Percentiles rank a stretch among this genome's conserved stretches.
Evolutionary conservation across 2,888 invertebrate genomes (phyloP).

Genomic region (Sipha maydis): DNA sequence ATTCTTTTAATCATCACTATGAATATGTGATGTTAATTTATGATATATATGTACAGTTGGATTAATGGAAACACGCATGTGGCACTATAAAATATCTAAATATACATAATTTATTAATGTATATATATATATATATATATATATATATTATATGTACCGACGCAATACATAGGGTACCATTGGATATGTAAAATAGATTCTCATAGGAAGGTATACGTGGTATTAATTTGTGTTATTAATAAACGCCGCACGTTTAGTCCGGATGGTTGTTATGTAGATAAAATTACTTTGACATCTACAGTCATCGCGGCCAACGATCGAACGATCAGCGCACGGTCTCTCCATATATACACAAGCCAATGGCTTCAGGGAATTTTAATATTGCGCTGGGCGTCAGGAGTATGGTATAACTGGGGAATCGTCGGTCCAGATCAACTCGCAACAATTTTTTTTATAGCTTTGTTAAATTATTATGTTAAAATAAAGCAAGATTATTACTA

Average conservation of each 20-base stretch:
- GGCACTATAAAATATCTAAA: neutral
- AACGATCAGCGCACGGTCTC: neutral
- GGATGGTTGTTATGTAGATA: slow-evolving; percentile 7
- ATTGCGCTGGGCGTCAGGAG: too few species aligned
- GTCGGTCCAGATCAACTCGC: too few species aligned
- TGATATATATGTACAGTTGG: neutral
- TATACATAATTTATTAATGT: too few species aligned
- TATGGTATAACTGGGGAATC: too few species aligned
- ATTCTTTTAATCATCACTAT: too few species aligned
- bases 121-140: too few species aligned
- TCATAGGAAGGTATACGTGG: neutral
- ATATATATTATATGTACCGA: too few species aligned
- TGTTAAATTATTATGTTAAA: neutral
- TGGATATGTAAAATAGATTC: slow-evolving; percentile 30
- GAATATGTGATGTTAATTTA: too few species aligned
- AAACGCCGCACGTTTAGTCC: slow-evolving; percentile 28
- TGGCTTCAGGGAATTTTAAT: slow-evolving; percentile 10
- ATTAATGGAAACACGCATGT: neutral
- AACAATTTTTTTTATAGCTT: neutral
- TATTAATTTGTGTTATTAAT: slow-evolving; percentile 49
- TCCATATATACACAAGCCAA: too few species aligned
- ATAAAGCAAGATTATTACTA: neutral
- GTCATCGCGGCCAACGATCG: neutral
- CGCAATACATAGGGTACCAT: neutral
- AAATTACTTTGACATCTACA: slow-evolving; percentile 24